Conservation (phyloP, 2,888 invertebrate genomes). For the Plagodis pulveraria region DNA sequence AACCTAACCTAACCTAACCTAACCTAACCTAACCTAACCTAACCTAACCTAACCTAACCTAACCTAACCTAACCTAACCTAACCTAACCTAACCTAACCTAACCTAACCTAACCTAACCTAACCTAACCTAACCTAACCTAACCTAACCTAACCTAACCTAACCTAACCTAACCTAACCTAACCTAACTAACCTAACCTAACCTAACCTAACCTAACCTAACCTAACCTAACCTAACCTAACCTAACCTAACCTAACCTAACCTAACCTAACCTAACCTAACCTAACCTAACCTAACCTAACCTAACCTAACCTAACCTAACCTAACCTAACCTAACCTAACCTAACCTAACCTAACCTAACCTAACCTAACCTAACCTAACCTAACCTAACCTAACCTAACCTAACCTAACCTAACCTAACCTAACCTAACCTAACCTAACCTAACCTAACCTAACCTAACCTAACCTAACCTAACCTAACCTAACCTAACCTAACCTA, state of each 20-base stretch:
- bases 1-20: too few species aligned
- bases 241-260: constrained; percentile 35
- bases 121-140: too few species aligned
- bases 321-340: constrained; percentile 34
- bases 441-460: constrained; percentile 26
- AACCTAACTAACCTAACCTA: too few species aligned
- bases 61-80: too few species aligned
- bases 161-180: too few species aligned
- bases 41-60: too few species aligned
- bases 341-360: constrained; percentile 29
- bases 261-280: constrained; percentile 32
- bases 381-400: constrained; percentile 33
- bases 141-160: too few species aligned
- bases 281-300: constrained; percentile 31
- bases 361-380: constrained; percentile 29
- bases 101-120: too few species aligned
- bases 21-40: too few species aligned
- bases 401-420: constrained; percentile 32
- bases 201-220: too few species aligned
- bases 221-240: too few species aligned
- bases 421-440: constrained; percentile 29
- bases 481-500: constrained; percentile 33
- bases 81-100: too few species aligned
- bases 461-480: constrained; percentile 34
- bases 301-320: constrained; percentile 30